phyloP scores from a whole-genome alignment of 2,113 vertebrate species.

The Camelus dromedarius region DNA sequence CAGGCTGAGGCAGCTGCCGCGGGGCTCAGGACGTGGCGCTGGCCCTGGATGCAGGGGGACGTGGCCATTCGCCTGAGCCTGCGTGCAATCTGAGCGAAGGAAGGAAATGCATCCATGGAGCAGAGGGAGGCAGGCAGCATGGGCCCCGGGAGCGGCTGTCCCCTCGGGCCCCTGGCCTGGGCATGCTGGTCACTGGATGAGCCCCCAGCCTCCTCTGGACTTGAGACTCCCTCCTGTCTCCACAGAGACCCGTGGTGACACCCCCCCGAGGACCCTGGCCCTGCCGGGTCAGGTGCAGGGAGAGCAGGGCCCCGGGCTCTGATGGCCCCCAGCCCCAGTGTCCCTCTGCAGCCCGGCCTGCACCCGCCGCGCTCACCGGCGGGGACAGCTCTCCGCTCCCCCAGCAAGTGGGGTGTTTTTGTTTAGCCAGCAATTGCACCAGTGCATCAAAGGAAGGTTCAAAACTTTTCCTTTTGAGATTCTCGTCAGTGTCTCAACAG shows the following conservation, averaged over 20 bases:
- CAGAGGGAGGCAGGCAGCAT: fast-evolving
- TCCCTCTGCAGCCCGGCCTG: neutral
- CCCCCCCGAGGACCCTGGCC: neutral
- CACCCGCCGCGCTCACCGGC: neutral
- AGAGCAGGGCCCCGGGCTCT: neutral
- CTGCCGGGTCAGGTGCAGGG: neutral
- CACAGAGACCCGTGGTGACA: fast-evolving
- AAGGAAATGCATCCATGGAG: neutral
- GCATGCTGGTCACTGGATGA: neutral
- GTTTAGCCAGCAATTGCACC: slow-evolving; percentile 1
- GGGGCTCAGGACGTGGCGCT: fast-evolving
- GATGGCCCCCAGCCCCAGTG: no score
- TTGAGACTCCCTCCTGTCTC: no score
- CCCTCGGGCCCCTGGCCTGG: fast-evolving
- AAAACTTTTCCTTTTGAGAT: slow-evolving; percentile 64
- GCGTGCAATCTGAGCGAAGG: neutral
- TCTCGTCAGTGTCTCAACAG: slow-evolving; percentile 62
- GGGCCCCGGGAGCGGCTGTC: neutral
- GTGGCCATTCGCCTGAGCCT: fast-evolving
- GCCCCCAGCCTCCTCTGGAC: neutral
- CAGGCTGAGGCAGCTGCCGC: fast-evolving
- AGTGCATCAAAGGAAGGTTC: neutral
- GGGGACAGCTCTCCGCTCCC: neutral
- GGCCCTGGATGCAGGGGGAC: fast-evolving
- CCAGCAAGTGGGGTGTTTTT: neutral